Percentiles rank a stretch among this genome's conserved stretches.
phyloP scores from a whole-genome alignment of 2,113 vertebrate species.

The Procavia capensis region DNA sequence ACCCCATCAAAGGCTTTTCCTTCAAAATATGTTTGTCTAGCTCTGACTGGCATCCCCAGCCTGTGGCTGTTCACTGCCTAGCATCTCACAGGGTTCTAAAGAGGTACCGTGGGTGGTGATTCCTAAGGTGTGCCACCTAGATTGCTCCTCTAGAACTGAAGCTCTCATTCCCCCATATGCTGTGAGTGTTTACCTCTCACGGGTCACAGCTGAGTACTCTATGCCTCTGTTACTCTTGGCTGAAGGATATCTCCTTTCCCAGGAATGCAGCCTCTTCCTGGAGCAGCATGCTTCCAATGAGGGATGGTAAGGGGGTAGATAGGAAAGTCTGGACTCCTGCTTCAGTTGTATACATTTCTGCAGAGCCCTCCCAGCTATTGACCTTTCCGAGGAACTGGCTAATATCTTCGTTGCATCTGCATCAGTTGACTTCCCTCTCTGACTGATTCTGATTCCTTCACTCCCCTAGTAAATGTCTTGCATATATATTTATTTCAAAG shows the following conservation, averaged over 20 bases:
- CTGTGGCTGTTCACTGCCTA: neutral
- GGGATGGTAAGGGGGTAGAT: neutral
- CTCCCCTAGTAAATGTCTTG: neutral
- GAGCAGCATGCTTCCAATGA: neutral
- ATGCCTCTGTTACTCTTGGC: neutral
- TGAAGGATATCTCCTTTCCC: neutral
- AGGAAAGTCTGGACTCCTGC: neutral
- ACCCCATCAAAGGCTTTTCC: neutral
- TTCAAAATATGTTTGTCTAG: neutral
- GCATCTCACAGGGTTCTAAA: neutral
- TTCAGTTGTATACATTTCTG: neutral
- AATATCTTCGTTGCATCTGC: neutral
- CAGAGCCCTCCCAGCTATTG: neutral
- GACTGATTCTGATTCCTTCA: neutral
- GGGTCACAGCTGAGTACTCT: neutral
- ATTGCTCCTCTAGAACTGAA: neutral
- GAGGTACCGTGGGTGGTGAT: neutral
- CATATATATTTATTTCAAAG: neutral
- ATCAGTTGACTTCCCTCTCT: neutral
- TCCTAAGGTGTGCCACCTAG: accelerated
- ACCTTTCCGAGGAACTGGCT: neutral
- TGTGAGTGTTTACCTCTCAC: neutral
- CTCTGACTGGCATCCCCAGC: neutral
- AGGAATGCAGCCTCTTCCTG: neutral
- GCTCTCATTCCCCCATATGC: neutral